These are phyloP conservation scores for Agrypnia vestita DNA, from an alignment of 1,140 invertebrate species.

Conservation along the genomic window DNA sequence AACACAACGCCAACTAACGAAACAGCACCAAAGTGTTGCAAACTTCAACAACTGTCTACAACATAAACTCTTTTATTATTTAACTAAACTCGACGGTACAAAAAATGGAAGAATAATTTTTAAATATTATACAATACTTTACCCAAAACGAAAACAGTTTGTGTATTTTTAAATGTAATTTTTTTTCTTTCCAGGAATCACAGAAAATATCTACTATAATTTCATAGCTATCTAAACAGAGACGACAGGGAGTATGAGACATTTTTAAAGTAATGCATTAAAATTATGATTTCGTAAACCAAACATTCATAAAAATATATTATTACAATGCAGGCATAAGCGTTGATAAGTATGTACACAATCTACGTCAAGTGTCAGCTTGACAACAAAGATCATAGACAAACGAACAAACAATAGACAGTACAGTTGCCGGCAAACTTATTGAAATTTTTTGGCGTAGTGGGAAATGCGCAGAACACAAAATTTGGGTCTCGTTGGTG, in stretches of 20 bases:
- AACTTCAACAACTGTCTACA: no score
- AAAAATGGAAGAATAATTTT: no score
- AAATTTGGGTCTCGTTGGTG: no score
- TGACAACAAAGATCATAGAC: background rate
- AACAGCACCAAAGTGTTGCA: no score
- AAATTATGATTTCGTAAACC: background rate
- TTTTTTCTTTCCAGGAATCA: background rate
- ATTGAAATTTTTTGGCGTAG: no score
- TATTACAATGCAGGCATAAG: background rate
- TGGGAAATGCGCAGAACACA: no score
- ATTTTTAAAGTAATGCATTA: background rate
- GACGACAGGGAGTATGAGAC: conserved; percentile 5
- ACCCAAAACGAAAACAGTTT: conserved; percentile 21
- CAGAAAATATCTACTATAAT: conserved; percentile 13
- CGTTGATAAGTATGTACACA: no score
- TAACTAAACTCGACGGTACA: no score
- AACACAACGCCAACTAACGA: no score
- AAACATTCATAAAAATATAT: background rate
- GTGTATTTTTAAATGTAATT: conserved; percentile 13
- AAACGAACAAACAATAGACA: background rate
- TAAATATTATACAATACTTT: background rate
- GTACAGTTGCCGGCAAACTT: no score
- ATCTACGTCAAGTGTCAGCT: background rate
- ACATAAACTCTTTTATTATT: no score
- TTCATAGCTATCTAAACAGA: conserved; percentile 7